Conservation (phyloP, 2,113 vertebrate species). For the Gobius niger region DNA sequence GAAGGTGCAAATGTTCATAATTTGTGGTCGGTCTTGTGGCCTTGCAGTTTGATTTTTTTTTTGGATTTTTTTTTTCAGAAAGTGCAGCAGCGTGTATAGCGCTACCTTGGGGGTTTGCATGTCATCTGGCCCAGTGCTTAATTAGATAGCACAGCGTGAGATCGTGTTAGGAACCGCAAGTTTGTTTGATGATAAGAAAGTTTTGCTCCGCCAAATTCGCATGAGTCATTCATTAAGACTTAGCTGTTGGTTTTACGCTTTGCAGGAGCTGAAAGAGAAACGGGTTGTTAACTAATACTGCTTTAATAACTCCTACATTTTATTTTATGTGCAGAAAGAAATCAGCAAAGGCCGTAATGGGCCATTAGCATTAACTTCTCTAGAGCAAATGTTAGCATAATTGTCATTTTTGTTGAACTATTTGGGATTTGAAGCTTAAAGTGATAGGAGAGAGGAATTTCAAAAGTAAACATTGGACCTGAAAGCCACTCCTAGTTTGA, state of each 20-base stretch:
- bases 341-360: too few species aligned
- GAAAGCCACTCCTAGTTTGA: too few species aligned
- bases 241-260: neutral
- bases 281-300: neutral
- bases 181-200: constrained; percentile 1
- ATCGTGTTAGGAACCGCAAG: neutral
- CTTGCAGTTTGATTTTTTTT: neutral
- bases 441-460: too few species aligned
- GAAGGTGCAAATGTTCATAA: neutral
- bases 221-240: constrained; percentile 5
- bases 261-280: neutral
- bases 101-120: constrained; percentile 26
- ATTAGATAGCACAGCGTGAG: constrained; percentile 22
- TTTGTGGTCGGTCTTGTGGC: constrained; percentile 8
- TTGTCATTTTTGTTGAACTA: too few species aligned
- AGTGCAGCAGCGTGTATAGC: neutral
- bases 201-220: constrained; percentile 2
- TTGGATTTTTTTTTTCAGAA: constrained; percentile 4
- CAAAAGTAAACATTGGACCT: too few species aligned
- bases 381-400: too few species aligned
- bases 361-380: too few species aligned
- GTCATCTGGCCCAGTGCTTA: constrained; percentile 14
- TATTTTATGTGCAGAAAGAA: neutral
- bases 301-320: neutral
- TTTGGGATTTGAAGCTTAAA: too few species aligned